Base-by-base conservation (phyloP, 1,140 invertebrate species). In the Drosophila repletoides region DNA sequence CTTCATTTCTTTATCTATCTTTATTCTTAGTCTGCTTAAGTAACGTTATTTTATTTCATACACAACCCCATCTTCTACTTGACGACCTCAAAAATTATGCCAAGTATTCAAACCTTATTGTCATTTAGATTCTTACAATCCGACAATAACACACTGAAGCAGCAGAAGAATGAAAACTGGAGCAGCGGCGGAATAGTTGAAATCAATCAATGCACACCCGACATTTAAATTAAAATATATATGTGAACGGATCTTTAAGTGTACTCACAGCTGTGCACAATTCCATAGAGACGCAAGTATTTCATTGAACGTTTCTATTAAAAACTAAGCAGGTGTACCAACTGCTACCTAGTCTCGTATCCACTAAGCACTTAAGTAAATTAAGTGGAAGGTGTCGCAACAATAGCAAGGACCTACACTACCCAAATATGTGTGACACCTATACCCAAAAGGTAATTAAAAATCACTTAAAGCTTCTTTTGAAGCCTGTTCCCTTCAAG, bases 291-390 rank as follows among this genome's bases (percentile, higher is more conserved):
- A 53, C 29, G 31, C 28, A 38, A 40, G 36, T 48, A 48, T 31
- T 40, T 40, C n/a, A n/a, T n/a, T 14, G 26, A 56, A 56, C 17
- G 21, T 5, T 40, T 26, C 28, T 38, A 59, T 56, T 63, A 43
- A 46, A 66, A 63, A 76, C 56, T 63, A 75, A 75, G 48, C 46
- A 71, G 66, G 67, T 75, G 76, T 60, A 63, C 43, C 40, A 72
- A n/a, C n/a, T n/a, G n/a, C n/a, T n/a, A n/a, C n/a, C n/a, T n/a
- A n/a, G n/a, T n/a, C n/a, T n/a, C n/a, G n/a, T 33, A 48, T 72
- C 72, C 56, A 61, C 73, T 84, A 71, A 66, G 69, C 71, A 65
- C 74, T 86, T 66, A 83, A 86, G 79, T 86, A 83, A 79, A 48
- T 71, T 29, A 36, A 60, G 59, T 7, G 33, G 22, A 71, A 46